phyloP scores from a whole-genome alignment of 2,113 vertebrate genomes.

The Pseudorectes ferrugineus region DNA sequence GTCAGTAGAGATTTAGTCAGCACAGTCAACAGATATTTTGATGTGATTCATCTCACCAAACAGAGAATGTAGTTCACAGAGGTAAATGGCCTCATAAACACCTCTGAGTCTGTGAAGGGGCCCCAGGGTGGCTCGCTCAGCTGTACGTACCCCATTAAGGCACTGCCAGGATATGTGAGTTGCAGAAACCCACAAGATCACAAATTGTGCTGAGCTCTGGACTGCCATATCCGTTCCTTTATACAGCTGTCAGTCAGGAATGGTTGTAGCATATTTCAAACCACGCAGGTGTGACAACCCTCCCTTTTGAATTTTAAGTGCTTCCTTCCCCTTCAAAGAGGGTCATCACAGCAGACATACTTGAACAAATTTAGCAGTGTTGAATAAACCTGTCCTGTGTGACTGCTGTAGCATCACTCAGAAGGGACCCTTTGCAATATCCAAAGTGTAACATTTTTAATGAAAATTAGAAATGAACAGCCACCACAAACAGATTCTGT shows the following conservation, averaged over 20 bases:
- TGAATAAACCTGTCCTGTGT: not conserved
- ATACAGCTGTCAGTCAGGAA: not conserved
- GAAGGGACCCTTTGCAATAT: not conserved
- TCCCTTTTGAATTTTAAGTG: not conserved
- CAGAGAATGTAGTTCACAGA: fast-evolving
- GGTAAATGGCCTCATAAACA: not conserved
- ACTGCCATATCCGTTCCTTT: not conserved
- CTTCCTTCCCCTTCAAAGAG: not conserved
- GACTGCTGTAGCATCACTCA: not conserved
- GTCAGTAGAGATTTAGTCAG: not conserved
- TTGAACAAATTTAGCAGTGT: not conserved
- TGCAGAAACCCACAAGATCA: not conserved
- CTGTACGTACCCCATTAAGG: not conserved
- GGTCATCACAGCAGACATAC: not conserved
- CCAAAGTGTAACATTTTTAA: not conserved
- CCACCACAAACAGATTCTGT: not conserved
- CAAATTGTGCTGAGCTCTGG: not conserved
- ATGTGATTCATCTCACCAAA: not conserved
- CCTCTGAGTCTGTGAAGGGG: not conserved
- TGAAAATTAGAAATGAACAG: not conserved
- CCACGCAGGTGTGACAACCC: not conserved
- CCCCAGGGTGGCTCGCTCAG: not conserved
- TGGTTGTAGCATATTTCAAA: not conserved
- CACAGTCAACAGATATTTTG: not conserved
- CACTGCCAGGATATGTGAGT: not conserved